Conservation (phyloP, 2,888 invertebrate genomes). For the Corbicula japonica region DNA sequence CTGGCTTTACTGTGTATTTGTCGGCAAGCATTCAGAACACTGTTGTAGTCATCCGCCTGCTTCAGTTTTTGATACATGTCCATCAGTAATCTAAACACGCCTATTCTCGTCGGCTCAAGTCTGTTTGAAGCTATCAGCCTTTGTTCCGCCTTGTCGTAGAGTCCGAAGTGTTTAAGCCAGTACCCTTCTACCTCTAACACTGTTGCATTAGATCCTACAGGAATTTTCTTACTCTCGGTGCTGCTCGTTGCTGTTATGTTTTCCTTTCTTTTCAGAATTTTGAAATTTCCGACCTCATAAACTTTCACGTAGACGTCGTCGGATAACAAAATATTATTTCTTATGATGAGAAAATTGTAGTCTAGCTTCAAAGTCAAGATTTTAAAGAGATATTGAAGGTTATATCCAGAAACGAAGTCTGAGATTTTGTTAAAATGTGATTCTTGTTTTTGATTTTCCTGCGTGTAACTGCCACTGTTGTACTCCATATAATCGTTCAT, state of each 20-base stretch:
- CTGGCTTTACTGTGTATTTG: slow-evolving; percentile 22
- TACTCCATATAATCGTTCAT: slow-evolving; percentile 64
- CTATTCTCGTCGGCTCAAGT: slow-evolving; percentile 59
- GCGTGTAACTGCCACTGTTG: not conserved
- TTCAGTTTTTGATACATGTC: slow-evolving; percentile 29
- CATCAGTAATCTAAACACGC: slow-evolving; percentile 69
- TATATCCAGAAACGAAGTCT: slow-evolving; percentile 74
- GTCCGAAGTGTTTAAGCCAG: slow-evolving; percentile 73
- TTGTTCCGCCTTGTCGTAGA: slow-evolving; percentile 64
- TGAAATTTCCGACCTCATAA: slow-evolving; percentile 70
- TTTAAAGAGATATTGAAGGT: slow-evolving; percentile 73
- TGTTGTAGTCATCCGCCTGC: slow-evolving; percentile 8
- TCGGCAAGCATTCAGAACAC: slow-evolving; percentile 43
- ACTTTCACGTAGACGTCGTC: slow-evolving; percentile 71
- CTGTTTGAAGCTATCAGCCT: slow-evolving; percentile 64
- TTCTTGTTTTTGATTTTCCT: not conserved
- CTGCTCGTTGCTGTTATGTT: no score
- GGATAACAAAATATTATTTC: slow-evolving; percentile 61
- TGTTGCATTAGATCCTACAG: slow-evolving; percentile 73
- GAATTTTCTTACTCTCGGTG: slow-evolving; percentile 50
- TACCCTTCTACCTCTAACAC: slow-evolving; percentile 78
- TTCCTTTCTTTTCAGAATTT: slow-evolving; percentile 75
- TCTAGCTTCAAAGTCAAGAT: slow-evolving; percentile 63
- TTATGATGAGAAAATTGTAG: slow-evolving; percentile 79
- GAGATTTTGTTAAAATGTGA: slow-evolving; percentile 55